phyloP scores from a whole-genome alignment of 1,140 invertebrate species.

The Aporrectodea caliginosa region DNA sequence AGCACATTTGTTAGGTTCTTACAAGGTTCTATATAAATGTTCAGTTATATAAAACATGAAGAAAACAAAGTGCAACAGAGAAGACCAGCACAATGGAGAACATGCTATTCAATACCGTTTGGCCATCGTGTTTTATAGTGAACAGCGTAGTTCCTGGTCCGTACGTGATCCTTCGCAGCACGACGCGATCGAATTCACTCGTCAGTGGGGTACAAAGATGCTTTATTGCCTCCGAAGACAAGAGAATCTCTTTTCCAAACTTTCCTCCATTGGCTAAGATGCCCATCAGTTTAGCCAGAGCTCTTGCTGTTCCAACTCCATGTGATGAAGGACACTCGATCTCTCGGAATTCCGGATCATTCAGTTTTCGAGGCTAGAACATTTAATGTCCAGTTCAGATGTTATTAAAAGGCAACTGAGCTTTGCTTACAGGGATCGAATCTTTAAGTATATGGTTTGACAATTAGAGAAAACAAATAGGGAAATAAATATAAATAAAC shows the following conservation, averaged over 20 bases:
- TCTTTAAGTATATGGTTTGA: too few relatives aligned
- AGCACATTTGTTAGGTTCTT: too few relatives aligned
- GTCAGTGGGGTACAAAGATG: slow-evolving; percentile 4
- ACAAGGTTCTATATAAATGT: too few relatives aligned
- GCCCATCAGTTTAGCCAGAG: slow-evolving; percentile 43
- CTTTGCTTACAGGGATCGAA: too few relatives aligned
- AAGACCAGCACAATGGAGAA: background rate
- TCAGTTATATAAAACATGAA: too few relatives aligned
- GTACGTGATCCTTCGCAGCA: slow-evolving; percentile 12
- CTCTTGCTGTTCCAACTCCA: slow-evolving; percentile 48
- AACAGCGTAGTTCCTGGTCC: background rate
- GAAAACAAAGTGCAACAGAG: too few relatives aligned
- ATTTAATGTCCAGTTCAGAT: background rate
- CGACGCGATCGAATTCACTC: slow-evolving; percentile 1
- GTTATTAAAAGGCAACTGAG: too few relatives aligned
- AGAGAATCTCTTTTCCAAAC: background rate
- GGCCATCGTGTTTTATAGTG: background rate
- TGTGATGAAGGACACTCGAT: slow-evolving; percentile 29
- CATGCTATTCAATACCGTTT: background rate
- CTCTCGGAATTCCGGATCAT: slow-evolving; percentile 17
- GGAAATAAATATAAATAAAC: too few relatives aligned
- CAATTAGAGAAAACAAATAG: too few relatives aligned
- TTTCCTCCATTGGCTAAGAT: slow-evolving; percentile 39
- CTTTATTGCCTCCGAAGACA: background rate
- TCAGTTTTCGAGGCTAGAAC: background rate